Base-by-base conservation (phyloP, 2,888 invertebrate genomes). In the Epicampocera succincta region DNA sequence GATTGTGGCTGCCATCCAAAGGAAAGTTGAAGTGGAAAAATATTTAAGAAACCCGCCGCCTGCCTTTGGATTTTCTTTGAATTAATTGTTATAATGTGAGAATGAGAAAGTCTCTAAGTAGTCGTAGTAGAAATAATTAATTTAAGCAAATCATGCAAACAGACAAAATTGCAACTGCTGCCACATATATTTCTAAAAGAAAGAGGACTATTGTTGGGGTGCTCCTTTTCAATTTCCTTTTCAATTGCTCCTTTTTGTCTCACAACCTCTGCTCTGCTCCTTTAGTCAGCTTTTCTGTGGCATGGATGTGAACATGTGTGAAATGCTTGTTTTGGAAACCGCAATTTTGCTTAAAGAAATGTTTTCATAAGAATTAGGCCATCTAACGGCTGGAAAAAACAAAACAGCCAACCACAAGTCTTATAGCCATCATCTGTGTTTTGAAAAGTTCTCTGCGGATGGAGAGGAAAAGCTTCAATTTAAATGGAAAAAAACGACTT, bases 281-380 rank as follows among this genome's bases (percentile, higher is more conserved):
- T 58, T 58, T 40, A 25, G 15, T 40, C 2, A 33, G 5, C 1
- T 65, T 13, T 29, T 5, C 15, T 40, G 3, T 40, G n/a, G 11
- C 19, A 9, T n/a, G n/a, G n/a, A n/a, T n/a, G 5, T 44, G 42
- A 15, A n/a, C 3, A 25, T 68, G n/a, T 11, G 6, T 15, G 13
- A 42, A 61, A 52, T 13, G 29, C 65, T 65, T 38, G 56, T 56
- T 68, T 42, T 25, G 33, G n/a, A 68, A 76, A 61, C 76, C 76
- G 40, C 76, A 76, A 68, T 61, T 68, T 54, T 74, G 56, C 65
- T 65, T 74, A 65, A 65, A 65, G 65, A 48, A 74, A 74, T 69
- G 21, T 72, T 80, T 76, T 52, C 29, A 40, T 15, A 25, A 63
- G 78, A 82, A 74, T 82, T 82, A 74, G 81, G 81, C 73, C 73